Evolutionary conservation across 2,888 invertebrate genomes (phyloP).

Genomic region (Drosophila nr. perissopoda): DNA sequence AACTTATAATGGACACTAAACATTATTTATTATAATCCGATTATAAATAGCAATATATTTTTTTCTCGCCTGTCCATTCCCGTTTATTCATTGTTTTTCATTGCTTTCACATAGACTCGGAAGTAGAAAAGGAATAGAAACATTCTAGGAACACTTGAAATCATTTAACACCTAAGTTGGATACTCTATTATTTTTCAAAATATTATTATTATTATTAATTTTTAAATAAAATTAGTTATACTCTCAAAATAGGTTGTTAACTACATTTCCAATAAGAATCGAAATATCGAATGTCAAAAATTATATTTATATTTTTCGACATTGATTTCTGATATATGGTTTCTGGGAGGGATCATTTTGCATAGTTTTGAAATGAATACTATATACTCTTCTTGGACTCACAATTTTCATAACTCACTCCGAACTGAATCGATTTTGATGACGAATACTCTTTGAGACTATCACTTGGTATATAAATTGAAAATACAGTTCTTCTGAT

Average conservation of each 20-base stretch:
- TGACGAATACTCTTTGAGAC: neutral
- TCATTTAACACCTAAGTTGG: neutral
- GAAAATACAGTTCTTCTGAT: neutral
- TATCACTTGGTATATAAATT: neutral
- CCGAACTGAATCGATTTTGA: neutral
- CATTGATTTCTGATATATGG: neutral
- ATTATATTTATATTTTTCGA: neutral
- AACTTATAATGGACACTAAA: slow-evolving; percentile 71
- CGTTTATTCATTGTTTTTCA: slow-evolving; percentile 45
- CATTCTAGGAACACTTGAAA: slow-evolving; percentile 15
- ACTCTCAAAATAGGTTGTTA: neutral
- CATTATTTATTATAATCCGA: slow-evolving; percentile 78
- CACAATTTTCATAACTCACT: neutral
- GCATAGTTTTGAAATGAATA: neutral
- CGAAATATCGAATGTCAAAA: neutral
- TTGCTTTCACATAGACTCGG: slow-evolving; percentile 41
- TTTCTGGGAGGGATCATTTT: neutral
- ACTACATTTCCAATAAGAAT: neutral
- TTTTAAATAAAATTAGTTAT: neutral
- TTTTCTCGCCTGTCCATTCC: slow-evolving; percentile 36
- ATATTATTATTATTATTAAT: too few species aligned
- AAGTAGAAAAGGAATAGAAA: slow-evolving; percentile 29
- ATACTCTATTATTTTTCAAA: slow-evolving; percentile 30
- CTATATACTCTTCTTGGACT: neutral
- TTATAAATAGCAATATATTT: slow-evolving; percentile 74